Evolutionary conservation across 2,888 invertebrate genomes (phyloP).

Genomic region (Allolobophora icterica): DNA sequence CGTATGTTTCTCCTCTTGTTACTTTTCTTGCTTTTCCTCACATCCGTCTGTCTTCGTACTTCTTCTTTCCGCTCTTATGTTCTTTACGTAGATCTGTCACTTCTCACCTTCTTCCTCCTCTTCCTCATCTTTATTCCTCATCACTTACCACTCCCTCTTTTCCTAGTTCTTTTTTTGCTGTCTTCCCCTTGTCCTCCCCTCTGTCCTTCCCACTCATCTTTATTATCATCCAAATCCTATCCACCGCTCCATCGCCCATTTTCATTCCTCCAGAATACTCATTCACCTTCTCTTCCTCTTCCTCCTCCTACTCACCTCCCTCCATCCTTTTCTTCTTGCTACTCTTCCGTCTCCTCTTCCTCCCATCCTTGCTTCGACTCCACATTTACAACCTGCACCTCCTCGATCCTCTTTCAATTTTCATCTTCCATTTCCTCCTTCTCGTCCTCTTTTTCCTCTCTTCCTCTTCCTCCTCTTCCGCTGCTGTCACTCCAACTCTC

Average conservation of each 20-base stretch:
- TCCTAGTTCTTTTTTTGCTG: not conserved
- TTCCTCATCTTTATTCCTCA: not conserved
- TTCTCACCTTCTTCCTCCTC: not conserved
- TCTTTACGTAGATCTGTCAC: too few species aligned
- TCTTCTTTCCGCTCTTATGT: too few species aligned
- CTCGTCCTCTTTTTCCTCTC: too few species aligned
- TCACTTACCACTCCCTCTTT: not conserved
- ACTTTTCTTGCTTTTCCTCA: too few species aligned
- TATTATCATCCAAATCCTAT: not conserved
- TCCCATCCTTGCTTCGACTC: not conserved
- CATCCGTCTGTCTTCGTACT: too few species aligned
- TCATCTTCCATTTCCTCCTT: not conserved
- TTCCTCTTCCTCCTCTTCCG: not conserved
- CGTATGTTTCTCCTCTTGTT: too few species aligned
- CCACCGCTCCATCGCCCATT: too few species aligned
- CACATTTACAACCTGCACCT: not conserved
- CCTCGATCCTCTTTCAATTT: not conserved
- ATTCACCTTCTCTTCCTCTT: not conserved
- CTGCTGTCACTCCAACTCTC: too few species aligned
- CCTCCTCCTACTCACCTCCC: not conserved
- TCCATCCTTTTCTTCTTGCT: too few species aligned
- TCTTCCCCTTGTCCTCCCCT: too few species aligned
- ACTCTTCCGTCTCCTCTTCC: not conserved
- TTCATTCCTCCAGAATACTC: too few species aligned
- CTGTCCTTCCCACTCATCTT: not conserved